These are phyloP conservation scores for Alosa alosa DNA, from an alignment of 2,113 vertebrate genomes.

Conservation along the genomic window DNA sequence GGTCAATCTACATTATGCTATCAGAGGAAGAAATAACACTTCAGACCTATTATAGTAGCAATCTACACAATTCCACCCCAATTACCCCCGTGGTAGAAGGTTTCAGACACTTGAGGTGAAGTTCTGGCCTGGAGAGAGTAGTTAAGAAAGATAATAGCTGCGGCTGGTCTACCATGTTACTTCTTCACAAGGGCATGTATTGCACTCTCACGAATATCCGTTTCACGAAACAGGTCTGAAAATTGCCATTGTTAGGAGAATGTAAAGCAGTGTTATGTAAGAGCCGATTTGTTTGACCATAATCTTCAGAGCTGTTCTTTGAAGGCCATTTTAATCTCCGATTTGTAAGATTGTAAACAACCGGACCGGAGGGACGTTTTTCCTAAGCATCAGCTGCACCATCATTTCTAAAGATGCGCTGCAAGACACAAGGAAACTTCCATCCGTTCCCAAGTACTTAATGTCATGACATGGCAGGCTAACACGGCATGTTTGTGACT, in stretches of 20 bases:
- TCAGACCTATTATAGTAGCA: conserved; percentile 26
- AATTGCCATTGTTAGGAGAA: background rate
- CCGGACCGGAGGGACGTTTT: background rate
- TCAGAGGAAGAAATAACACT: conserved; percentile 36
- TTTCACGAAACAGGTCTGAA: background rate
- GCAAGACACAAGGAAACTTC: background rate
- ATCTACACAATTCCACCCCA: conserved; percentile 36
- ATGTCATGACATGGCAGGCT: conserved; percentile 22
- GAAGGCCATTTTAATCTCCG: background rate
- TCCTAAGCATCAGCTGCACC: background rate
- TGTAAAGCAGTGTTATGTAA: background rate
- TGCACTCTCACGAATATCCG: conserved; percentile 8
- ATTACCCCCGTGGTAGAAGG: conserved; percentile 26
- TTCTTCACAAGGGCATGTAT: background rate
- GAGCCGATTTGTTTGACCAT: background rate
- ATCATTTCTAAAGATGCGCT: background rate
- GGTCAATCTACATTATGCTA: conserved; percentile 36
- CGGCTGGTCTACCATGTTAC: background rate
- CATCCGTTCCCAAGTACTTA: background rate
- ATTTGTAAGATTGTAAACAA: background rate
- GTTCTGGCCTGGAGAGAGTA: background rate
- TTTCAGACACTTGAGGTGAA: conserved; percentile 7
- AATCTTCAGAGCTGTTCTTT: background rate
- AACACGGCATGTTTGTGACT: conserved; percentile 23
- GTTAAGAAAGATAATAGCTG: background rate